These are phyloP conservation scores for Prunella himalayana DNA, from an alignment of 2,113 vertebrate species.

Conservation along the genomic window DNA sequence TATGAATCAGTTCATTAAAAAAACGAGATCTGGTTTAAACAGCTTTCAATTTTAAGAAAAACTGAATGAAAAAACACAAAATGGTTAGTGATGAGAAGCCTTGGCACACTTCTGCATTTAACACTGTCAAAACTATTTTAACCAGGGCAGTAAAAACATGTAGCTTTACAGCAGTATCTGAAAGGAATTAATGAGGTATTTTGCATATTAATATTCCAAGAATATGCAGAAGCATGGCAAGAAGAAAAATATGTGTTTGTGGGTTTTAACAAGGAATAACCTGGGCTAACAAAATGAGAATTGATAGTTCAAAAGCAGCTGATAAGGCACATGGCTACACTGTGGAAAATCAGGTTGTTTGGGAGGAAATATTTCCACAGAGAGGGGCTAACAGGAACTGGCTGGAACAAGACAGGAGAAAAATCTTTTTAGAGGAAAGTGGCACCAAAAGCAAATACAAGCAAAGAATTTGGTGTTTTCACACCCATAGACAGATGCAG, in stretches of 20 bases:
- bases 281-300: neutral
- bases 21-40: neutral
- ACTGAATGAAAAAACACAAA: neutral
- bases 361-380: neutral
- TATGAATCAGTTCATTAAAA: neutral
- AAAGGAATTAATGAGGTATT: neutral
- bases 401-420: neutral
- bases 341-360: neutral
- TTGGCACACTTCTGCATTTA: neutral
- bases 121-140: neutral
- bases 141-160: neutral
- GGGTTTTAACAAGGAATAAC: neutral
- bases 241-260: neutral
- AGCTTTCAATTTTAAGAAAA: neutral
- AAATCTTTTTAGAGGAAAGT: neutral
- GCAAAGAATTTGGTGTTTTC: neutral
- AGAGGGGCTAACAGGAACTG: neutral
- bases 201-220: neutral
- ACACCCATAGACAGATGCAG: neutral
- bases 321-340: neutral
- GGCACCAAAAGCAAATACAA: neutral
- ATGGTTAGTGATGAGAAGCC: neutral
- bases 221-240: neutral
- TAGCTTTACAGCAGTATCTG: neutral
- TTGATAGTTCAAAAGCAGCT: neutral